Evolutionary conservation across 2,113 vertebrate species (phyloP), one percentile per base, ranked within the genome.

Genomic region (Eolophus roseicapilla): DNA sequence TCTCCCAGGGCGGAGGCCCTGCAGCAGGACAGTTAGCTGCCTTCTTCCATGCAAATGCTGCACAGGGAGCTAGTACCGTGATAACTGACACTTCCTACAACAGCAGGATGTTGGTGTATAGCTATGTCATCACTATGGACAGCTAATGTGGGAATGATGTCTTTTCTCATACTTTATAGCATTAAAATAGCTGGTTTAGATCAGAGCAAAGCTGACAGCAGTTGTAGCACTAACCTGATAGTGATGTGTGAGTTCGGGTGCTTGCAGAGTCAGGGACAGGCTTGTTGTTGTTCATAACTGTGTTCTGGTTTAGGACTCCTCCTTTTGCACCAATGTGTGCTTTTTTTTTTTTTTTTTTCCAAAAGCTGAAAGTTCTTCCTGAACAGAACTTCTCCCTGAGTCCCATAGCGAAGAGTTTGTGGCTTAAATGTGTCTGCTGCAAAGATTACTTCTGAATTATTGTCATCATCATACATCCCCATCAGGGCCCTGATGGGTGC

Each of bases 11-110:
- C 3, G 1, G 28, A n/a, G 67, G n/a, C 47, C 41, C 35, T 5
- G 1, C 47, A 4, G n/a, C 2, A n/a, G 57, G 39, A 19, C n/a
- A 17, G 23, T 12, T 17, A 9, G 24, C 17, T 3, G 7, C 11
- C 11, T 37, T 31, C 17, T 39, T 9, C 57, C 5, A 6, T 35
- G 46, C 17, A 16, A 29, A 15, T 2, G 24, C 63, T 25, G 46
- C 6, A 3, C 10, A 19, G 55, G 31, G 27, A 14, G 11, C 37
- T 23, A 5, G 11, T 2, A 6, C 14, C 9, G 69, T 13, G 0
- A 8, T 37, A 37, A 53, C 13, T 9, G 4, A 28, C 17, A 3
- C 25, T 31, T 43, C 10, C 52, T 18, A 17, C 41, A 41, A 10
- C 49, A 41, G 5, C 10, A 4, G 37, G 23, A 10, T 6, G 20